Evolutionary conservation across 1,140 invertebrate species (phyloP).

Genomic region (Neodiprion pinetum): DNA sequence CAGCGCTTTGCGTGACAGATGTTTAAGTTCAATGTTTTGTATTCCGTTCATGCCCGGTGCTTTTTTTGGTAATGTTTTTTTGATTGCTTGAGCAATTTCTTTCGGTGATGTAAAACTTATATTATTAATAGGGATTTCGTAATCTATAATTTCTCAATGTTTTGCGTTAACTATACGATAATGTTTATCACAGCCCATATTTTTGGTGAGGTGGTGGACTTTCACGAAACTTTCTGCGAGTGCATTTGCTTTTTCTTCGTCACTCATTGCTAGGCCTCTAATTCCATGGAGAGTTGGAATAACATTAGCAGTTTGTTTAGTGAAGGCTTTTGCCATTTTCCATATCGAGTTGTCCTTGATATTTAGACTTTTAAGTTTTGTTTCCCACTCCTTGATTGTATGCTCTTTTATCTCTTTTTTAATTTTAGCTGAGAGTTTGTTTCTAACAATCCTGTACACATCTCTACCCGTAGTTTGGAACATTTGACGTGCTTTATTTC

Average conservation of each 20-base stretch:
- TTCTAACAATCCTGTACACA: slow-evolving; percentile 6
- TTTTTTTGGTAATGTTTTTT: slow-evolving; percentile 9
- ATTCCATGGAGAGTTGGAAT: slow-evolving; percentile 14
- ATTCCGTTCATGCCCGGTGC: slow-evolving; percentile 16
- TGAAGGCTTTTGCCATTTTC: slow-evolving; percentile 23
- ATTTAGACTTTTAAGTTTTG: slow-evolving; percentile 25
- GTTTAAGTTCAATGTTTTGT: slow-evolving; percentile 10
- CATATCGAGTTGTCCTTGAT: slow-evolving; percentile 25
- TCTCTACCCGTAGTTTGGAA: slow-evolving; percentile 4
- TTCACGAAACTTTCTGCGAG: slow-evolving; percentile 17
- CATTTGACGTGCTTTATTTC: slow-evolving; percentile 9
- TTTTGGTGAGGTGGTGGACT: slow-evolving; percentile 19
- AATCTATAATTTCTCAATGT: too few species aligned
- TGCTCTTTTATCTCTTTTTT: slow-evolving; percentile 12
- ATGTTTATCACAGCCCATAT: not conserved
- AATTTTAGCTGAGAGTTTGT: slow-evolving; percentile 10
- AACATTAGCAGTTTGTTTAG: slow-evolving; percentile 1
- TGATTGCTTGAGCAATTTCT: not conserved
- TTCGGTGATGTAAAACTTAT: too few species aligned
- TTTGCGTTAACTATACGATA: too few species aligned
- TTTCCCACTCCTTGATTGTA: slow-evolving; percentile 14
- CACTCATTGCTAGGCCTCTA: not conserved
- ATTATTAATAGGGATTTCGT: too few species aligned
- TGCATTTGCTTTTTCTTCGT: slow-evolving; percentile 20
- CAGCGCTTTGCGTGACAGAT: not conserved